Evolutionary conservation across 2,888 invertebrate species (phyloP).

Genomic region (Tachina lurida): DNA sequence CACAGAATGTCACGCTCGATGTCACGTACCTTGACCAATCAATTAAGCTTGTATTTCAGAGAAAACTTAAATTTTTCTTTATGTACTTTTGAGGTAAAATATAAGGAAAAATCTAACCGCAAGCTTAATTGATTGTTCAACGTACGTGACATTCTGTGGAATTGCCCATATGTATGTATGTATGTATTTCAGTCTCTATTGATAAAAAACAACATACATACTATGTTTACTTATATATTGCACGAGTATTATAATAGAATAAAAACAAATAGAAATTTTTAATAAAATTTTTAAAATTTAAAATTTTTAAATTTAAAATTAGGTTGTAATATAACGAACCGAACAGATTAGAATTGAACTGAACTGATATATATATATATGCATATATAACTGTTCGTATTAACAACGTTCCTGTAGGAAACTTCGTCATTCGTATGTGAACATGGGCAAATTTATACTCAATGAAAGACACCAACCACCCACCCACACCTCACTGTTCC

Average conservation of each 20-base stretch:
- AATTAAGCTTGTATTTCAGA: too few relatives aligned
- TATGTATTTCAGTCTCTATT: constrained; percentile 46
- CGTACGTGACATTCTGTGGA: too few relatives aligned
- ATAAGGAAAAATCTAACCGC: too few relatives aligned
- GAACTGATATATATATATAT: too few relatives aligned
- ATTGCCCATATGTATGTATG: too few relatives aligned
- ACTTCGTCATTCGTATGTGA: background rate
- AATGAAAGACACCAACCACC: background rate
- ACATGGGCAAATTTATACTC: background rate
- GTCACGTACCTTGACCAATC: too few relatives aligned
- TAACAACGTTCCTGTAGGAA: background rate
- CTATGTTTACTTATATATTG: constrained; percentile 22
- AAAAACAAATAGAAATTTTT: background rate
- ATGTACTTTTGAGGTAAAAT: too few relatives aligned
- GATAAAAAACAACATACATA: constrained; percentile 34
- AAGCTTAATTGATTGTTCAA: too few relatives aligned
- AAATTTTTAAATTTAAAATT: background rate
- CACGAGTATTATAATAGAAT: constrained; percentile 31
- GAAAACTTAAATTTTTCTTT: too few relatives aligned
- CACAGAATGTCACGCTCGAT: too few relatives aligned
- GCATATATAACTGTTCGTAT: background rate
- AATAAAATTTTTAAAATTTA: background rate
- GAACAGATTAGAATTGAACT: background rate
- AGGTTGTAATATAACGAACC: background rate
- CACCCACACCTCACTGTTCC: too few relatives aligned